These are phyloP conservation scores for Stichopus chloronotus DNA, from an alignment of 35 echinoderm and acorn worm species.

Conservation along the genomic window DNA sequence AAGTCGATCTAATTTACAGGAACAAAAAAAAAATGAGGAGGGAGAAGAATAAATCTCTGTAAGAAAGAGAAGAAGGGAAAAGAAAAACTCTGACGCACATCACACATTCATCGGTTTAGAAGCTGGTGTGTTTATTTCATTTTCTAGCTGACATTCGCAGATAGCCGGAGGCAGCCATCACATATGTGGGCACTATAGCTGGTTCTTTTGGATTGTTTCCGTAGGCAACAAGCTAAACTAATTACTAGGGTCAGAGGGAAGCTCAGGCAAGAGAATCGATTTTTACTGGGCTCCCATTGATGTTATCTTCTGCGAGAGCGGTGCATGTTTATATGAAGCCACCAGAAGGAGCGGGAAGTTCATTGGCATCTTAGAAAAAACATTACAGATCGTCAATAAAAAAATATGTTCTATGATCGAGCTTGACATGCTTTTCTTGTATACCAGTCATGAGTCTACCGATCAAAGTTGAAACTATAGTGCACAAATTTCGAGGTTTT, in stretches of 20 bases:
- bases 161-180: not conserved
- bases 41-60: not conserved
- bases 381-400: not conserved
- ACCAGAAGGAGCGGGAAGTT: not conserved
- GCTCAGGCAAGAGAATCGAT: not conserved
- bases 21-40: no score
- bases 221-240: not conserved
- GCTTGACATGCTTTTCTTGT: not conserved
- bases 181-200: not conserved
- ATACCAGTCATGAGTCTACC: not conserved
- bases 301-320: not conserved
- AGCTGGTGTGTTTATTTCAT: not conserved
- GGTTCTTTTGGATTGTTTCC: not conserved
- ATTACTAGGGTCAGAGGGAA: not conserved
- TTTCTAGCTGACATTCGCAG: not conserved
- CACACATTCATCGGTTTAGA: not conserved
- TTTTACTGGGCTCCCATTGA: not conserved
- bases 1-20: not conserved
- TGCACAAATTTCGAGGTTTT: not conserved
- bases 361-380: conserved; percentile 4
- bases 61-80: not conserved
- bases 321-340: not conserved
- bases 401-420: not conserved
- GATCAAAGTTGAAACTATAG: not conserved
- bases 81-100: not conserved